Percentiles rank a stretch among this genome's conserved stretches.
phyloP scores from a whole-genome alignment of 1,140 invertebrate species.

The Scaptomyza montana region DNA sequence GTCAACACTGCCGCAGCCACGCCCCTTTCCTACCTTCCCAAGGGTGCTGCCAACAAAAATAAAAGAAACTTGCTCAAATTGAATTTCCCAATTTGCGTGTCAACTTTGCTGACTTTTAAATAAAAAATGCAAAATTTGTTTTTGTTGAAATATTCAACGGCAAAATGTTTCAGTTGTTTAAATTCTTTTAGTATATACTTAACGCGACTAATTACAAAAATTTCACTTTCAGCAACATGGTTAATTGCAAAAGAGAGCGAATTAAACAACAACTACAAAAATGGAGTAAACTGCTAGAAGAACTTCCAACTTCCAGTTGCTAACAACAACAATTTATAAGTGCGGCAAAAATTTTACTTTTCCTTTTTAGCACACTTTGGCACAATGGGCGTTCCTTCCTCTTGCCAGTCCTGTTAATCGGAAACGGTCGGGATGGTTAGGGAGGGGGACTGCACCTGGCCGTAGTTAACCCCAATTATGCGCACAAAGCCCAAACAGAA shows the following conservation, averaged over 20 bases:
- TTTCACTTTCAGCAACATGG: slow-evolving; percentile 68
- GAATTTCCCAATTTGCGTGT: slow-evolving; percentile 74
- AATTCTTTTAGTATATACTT: no score
- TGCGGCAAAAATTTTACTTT: slow-evolving; percentile 66
- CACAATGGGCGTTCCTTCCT: slow-evolving; percentile 54
- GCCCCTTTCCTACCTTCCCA: not conserved
- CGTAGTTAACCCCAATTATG: slow-evolving; percentile 79
- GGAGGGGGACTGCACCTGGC: slow-evolving; percentile 39
- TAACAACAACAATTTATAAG: slow-evolving; percentile 62
- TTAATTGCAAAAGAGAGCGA: slow-evolving; percentile 57
- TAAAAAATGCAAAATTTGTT: not conserved
- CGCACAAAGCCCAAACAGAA: slow-evolving; percentile 63
- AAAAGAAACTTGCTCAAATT: slow-evolving; percentile 56
- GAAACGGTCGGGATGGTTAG: slow-evolving; percentile 2
- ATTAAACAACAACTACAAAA: slow-evolving; percentile 4
- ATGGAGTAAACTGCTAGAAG: slow-evolving; percentile 12
- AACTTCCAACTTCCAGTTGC: slow-evolving; percentile 20
- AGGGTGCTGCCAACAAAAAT: slow-evolving; percentile 13
- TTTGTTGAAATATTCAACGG: no score
- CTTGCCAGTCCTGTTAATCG: slow-evolving; percentile 1
- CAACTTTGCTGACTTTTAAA: slow-evolving; percentile 58
- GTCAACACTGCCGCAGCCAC: slow-evolving; percentile 29
- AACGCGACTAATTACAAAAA: slow-evolving; percentile 12
- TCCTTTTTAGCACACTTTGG: slow-evolving; percentile 77
- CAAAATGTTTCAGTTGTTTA: slow-evolving; percentile 21